Base-by-base conservation (phyloP, 2,888 invertebrate genomes). In the Drosophila buzzatii region DNA sequence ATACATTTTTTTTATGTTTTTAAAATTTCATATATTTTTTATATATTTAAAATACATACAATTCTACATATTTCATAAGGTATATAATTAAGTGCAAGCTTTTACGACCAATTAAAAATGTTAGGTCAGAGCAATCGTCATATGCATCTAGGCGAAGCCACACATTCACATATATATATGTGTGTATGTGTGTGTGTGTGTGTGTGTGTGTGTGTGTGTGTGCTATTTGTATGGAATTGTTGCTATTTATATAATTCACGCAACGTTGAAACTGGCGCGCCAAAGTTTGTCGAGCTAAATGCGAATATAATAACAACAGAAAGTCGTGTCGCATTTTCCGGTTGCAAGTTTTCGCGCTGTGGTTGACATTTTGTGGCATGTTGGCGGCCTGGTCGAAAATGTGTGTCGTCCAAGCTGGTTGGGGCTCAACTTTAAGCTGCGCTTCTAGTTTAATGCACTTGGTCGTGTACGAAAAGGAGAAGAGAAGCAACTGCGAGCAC, bases 301-400 rank as follows among this genome's bases (percentile, higher is more conserved):
- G 73, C 51, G 72, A 72, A 65, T 64, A 70, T 76, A 76, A 80
- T 73, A 81, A 80, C 77, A 79, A 71, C 59, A 62, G 72, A 60
- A 73, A 67, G 67, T 73, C 69, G 59, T 68, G 73, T 76, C 64
- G 70, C 63, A 64, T 72, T 79, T 80, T 73, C 81, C 79, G 77
- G 73, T 35, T 64, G 57, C 53, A 62, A 76, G 66, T 73, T 80
- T 66, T 41, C 27, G 33, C 37, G 35, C 27, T 59, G 58, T 18
- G 77, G 68, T 45, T 73, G 66, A 76, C 65, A 80, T 76, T 75
- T 65, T 18, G 71, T 64, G 67, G 76, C 47, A 45, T 77, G 71
- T 71, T 66, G 20, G 59, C 51, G 76, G 70, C 64, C 45, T 65
- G 44, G 49, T 8, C 53, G 23, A 23, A 62, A 47, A 37, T 55